Conservation (phyloP, 2,888 invertebrate genomes). For the Melipona beecheii region DNA sequence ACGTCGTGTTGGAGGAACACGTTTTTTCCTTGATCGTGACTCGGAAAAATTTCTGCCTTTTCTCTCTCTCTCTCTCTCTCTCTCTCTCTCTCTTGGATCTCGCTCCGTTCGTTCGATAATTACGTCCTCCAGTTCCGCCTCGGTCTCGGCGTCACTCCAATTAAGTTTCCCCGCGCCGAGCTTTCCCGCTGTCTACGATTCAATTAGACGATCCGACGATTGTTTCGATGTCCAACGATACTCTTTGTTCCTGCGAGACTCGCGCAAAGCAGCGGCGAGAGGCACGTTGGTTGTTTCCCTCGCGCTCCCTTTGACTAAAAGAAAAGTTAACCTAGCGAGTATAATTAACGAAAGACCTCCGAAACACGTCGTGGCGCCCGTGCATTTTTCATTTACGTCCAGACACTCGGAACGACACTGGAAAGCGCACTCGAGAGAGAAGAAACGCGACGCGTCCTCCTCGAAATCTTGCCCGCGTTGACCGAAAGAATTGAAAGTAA, state of each 20-base stretch:
- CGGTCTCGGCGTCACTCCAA: slow-evolving; percentile 37
- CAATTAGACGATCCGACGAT: slow-evolving; percentile 58
- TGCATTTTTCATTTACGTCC: too few species aligned
- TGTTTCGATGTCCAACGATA: slow-evolving; percentile 50
- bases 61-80: neutral
- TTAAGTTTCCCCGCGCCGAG: slow-evolving; percentile 38
- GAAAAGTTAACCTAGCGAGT: neutral
- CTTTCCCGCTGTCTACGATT: slow-evolving; percentile 38
- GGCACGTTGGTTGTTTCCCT: neutral
- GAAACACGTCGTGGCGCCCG: too few species aligned
- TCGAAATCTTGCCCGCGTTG: slow-evolving; percentile 3
- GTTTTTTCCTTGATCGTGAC: slow-evolving; percentile 23
- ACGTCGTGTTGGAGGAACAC: neutral
- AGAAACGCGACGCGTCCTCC: slow-evolving; percentile 26
- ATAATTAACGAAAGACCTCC: slow-evolving; percentile 9
- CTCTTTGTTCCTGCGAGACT: slow-evolving; percentile 22
- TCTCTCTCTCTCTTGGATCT: neutral
- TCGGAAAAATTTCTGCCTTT: neutral
- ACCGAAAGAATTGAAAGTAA: slow-evolving; percentile 53
- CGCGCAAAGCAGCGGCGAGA: neutral
- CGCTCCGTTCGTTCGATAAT: slow-evolving; percentile 39
- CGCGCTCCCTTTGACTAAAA: slow-evolving; percentile 28
- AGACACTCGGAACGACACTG: neutral
- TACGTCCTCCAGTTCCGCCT: slow-evolving; percentile 45
- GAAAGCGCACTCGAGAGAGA: neutral